phyloP scores from a whole-genome alignment of 2,797 vertebrate genomes.

The Neosilurus mollespiculum region DNA sequence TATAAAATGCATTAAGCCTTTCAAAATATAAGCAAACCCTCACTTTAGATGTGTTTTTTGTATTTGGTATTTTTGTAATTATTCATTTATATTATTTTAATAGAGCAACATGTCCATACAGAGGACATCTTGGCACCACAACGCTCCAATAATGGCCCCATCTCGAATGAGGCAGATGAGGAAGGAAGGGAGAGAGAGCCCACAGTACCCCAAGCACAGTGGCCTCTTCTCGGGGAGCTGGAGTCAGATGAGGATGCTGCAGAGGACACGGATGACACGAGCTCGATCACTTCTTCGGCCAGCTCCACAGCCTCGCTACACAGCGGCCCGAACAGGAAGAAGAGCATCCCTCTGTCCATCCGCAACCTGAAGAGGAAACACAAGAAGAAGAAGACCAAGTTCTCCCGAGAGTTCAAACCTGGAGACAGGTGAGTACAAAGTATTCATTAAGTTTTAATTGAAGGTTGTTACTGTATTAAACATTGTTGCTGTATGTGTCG shows the following conservation, averaged over 20 bases:
- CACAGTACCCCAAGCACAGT: conserved; percentile 58
- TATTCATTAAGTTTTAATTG: no score
- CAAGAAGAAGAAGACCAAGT: conserved; percentile 96
- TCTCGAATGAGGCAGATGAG: conserved; percentile 59
- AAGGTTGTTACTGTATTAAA: not conserved
- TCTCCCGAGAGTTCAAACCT: conserved; percentile 91
- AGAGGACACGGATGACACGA: conserved; percentile 93
- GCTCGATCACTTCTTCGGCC: conserved; percentile 93
- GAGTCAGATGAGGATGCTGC: conserved; percentile 91
- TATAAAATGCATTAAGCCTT: not conserved
- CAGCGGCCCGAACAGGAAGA: conserved; percentile 85
- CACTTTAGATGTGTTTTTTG: not conserved
- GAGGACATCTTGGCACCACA: conserved; percentile 62
- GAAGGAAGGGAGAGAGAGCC: conserved; percentile 66
- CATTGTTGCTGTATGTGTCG: not conserved
- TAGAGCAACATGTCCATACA: conserved; percentile 49
- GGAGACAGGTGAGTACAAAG: conserved; percentile 83
- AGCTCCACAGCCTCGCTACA: conserved; percentile 95
- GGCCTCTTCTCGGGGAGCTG: conserved; percentile 80
- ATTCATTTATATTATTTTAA: not conserved
- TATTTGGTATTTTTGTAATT: not conserved
- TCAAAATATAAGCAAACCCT: not conserved
- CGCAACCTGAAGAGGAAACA: conserved; percentile 96
- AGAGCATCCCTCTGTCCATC: conserved; percentile 94
- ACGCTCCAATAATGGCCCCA: conserved; percentile 69